Evolutionary conservation across 64 coral and sea anemone genomes (phyloP).

Genomic region (Porites australiensis): DNA sequence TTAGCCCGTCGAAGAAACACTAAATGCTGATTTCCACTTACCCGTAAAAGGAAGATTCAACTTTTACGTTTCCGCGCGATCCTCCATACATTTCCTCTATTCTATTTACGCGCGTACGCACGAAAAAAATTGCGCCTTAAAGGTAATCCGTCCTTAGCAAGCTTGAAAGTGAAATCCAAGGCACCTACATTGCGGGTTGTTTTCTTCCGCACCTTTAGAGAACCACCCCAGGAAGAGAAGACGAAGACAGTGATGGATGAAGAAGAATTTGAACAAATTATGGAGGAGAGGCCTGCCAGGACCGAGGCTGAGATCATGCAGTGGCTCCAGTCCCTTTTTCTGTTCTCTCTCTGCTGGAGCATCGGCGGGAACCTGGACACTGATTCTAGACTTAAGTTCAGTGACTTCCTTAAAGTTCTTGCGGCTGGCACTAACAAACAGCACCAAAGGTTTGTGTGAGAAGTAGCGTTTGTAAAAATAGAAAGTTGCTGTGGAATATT

Average conservation of each 20-base stretch:
- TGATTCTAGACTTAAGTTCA: constrained; percentile 92
- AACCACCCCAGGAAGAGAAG: constrained; percentile 57
- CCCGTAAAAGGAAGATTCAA: no score
- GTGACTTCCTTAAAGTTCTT: constrained; percentile 92
- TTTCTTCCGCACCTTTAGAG: not conserved
- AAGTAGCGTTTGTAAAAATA: not conserved
- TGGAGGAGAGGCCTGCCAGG: constrained; percentile 83
- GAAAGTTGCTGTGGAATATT: not conserved
- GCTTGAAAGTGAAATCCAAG: no score
- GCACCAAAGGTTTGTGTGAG: constrained; percentile 77
- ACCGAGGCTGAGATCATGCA: constrained; percentile 89
- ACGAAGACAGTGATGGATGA: constrained; percentile 56
- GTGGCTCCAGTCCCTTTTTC: constrained; percentile 92
- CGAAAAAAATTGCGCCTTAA: no score
- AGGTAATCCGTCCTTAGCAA: no score
- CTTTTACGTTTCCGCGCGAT: no score
- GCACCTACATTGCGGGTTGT: not conserved
- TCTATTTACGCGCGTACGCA: no score
- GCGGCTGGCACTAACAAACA: constrained; percentile 91
- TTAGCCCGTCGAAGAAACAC: no score
- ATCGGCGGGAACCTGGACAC: constrained; percentile 89
- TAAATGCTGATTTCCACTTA: no score
- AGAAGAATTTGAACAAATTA: constrained; percentile 25
- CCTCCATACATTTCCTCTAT: no score
- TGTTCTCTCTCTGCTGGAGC: constrained; percentile 94